These are phyloP conservation scores for Linnaemya vulpina DNA, from an alignment of 2,888 invertebrate species.

Conservation along the genomic window DNA sequence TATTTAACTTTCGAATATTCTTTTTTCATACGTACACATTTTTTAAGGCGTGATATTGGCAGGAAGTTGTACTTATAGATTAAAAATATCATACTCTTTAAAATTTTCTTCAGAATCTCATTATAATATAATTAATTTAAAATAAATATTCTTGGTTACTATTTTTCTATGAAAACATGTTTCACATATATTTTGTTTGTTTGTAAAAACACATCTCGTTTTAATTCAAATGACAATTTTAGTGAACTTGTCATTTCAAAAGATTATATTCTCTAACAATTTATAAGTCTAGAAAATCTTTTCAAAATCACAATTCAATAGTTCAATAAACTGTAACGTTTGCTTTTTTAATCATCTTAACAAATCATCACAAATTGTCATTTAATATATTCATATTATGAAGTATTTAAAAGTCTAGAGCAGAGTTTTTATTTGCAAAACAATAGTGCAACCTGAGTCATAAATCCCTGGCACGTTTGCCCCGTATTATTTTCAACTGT, in stretches of 20 bases:
- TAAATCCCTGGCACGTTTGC: constrained; percentile 74
- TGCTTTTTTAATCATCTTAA: constrained; percentile 56
- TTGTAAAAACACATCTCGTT: background rate
- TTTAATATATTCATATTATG: constrained; percentile 52
- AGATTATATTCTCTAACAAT: constrained; percentile 17
- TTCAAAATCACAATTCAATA: constrained; percentile 35
- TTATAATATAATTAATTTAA: too few relatives aligned
- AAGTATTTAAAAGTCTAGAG: constrained; percentile 28
- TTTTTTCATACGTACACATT: too few relatives aligned
- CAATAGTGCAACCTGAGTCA: constrained; percentile 77
- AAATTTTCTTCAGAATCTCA: too few relatives aligned
- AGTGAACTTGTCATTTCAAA: constrained; percentile 48
- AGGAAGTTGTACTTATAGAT: too few relatives aligned
- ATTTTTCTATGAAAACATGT: background rate
- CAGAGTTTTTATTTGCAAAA: constrained; percentile 39
- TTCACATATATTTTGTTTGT: background rate
- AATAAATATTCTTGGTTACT: too few relatives aligned
- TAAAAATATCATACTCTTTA: too few relatives aligned
- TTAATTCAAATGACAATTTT: constrained; percentile 34
- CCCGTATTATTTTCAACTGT: constrained; percentile 59
- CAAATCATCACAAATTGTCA: constrained; percentile 69
- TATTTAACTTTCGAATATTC: too few relatives aligned
- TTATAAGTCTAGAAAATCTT: constrained; percentile 4
- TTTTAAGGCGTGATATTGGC: too few relatives aligned
- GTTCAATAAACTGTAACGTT: constrained; percentile 57